Percentiles rank a stretch among this genome's conserved stretches.
These are phyloP conservation scores for Habroteleia sp. DNA, from an alignment of 2,888 invertebrate species.

Conservation along the genomic window DNA sequence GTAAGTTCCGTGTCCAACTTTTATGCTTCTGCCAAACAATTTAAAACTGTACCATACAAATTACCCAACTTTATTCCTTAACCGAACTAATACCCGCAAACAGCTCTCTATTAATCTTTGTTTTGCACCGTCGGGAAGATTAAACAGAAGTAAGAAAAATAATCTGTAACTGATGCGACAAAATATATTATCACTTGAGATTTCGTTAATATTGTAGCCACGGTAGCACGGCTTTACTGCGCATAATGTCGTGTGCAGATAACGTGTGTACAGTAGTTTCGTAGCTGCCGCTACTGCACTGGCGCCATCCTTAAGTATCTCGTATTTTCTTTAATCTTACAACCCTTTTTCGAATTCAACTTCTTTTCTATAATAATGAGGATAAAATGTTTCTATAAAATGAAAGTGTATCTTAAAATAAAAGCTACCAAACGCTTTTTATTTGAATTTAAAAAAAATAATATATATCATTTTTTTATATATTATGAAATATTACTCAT, in stretches of 20 bases:
- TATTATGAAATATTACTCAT: too few relatives aligned
- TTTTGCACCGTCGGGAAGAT: constrained; percentile 13
- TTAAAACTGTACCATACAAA: too few relatives aligned
- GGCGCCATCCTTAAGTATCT: constrained; percentile 6
- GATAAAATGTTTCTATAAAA: constrained; percentile 10
- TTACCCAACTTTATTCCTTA: too few relatives aligned
- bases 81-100: too few relatives aligned
- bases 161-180: constrained; percentile 42
- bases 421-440: too few relatives aligned
- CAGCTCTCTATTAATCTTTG: too few relatives aligned
- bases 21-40: too few relatives aligned
- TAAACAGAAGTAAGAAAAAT: constrained; percentile 28
- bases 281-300: constrained; percentile 34
- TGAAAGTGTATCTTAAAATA: background rate
- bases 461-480: too few relatives aligned
- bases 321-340: constrained; percentile 29
- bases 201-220: constrained; percentile 21
- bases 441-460: too few relatives aligned
- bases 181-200: constrained; percentile 44
- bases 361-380: constrained; percentile 23
- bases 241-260: constrained; percentile 35
- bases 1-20: too few relatives aligned
- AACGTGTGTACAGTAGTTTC: constrained; percentile 37
- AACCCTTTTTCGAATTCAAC: constrained; percentile 17
- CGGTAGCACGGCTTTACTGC: constrained; percentile 17